A percentile compares a stretch with the other conserved stretches of the same genome.
Conservation (phyloP, 1,140 invertebrate genomes). For the Drosophila subpulchrella region DNA sequence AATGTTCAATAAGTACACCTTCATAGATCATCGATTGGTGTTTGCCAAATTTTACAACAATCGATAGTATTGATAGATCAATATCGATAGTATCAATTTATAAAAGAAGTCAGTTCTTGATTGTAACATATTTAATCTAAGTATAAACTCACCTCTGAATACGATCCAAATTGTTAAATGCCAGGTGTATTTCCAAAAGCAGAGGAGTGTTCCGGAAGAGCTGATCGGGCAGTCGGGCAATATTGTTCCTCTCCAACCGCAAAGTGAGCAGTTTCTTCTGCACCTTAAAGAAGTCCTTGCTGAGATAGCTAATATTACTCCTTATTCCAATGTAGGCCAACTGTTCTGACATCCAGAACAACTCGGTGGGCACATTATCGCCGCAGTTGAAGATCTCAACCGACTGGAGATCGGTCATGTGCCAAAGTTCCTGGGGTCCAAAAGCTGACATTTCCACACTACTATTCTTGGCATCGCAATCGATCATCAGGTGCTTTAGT, state of each 20-base stretch:
- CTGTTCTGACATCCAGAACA: conserved; percentile 69
- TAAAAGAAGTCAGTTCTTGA: no score
- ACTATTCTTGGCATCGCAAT: conserved; percentile 65
- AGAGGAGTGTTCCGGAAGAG: conserved; percentile 55
- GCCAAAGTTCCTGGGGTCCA: conserved; percentile 65
- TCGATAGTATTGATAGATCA: no score
- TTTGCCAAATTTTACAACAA: no score
- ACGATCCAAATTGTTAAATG: conserved; percentile 66
- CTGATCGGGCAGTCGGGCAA: conserved; percentile 62
- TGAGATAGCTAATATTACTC: conserved; percentile 70
- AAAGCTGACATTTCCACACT: conserved; percentile 70
- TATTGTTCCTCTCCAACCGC: conserved; percentile 59
- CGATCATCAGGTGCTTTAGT: conserved; percentile 49
- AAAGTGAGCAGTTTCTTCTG: conserved; percentile 57
- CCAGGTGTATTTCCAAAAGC: conserved; percentile 62
- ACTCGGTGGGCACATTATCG: conserved; percentile 64
- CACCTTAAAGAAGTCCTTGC: conserved; percentile 59
- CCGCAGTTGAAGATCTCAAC: conserved; percentile 68
- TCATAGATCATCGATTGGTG: no score
- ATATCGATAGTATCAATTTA: no score
- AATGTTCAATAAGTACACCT: no score
- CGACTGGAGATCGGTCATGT: conserved; percentile 59
- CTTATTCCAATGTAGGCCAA: conserved; percentile 63
- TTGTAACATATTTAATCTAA: not conserved
- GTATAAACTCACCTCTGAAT: conserved; percentile 53